phyloP scores from a whole-genome alignment of 1,140 invertebrate species.

The Melipona quadrifasciata region DNA sequence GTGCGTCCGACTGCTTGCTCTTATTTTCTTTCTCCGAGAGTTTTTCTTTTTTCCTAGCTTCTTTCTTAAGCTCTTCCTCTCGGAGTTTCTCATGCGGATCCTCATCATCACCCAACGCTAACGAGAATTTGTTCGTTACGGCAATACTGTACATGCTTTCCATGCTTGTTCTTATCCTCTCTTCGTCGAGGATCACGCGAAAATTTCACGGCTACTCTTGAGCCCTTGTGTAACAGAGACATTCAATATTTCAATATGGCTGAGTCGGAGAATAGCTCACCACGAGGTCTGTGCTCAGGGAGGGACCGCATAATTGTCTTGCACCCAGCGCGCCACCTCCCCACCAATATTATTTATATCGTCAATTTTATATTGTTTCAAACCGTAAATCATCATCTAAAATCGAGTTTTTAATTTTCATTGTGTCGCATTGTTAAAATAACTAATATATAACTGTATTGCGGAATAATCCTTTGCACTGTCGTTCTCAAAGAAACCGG shows the following conservation, averaged over 20 bases:
- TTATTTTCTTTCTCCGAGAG: constrained; percentile 94
- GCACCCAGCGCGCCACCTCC: constrained; percentile 58
- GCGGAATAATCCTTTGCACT: not conserved
- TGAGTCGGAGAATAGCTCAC: constrained; percentile 74
- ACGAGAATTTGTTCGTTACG: constrained; percentile 94
- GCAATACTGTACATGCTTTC: constrained; percentile 96
- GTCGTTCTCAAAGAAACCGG: constrained; percentile 48
- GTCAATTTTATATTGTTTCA: constrained; percentile 17
- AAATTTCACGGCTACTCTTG: constrained; percentile 81
- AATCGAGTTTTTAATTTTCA: constrained; percentile 55
- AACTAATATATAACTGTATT: not conserved
- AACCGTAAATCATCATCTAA: not conserved
- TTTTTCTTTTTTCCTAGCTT: constrained; percentile 91
- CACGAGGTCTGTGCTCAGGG: constrained; percentile 78
- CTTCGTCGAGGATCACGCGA: constrained; percentile 78
- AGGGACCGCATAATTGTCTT: constrained; percentile 60
- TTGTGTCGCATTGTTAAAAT: not conserved
- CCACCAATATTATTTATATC: constrained; percentile 41
- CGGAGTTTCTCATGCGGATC: constrained; percentile 94
- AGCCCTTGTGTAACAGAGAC: constrained; percentile 81
- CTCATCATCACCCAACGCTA: constrained; percentile 90
- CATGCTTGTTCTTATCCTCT: constrained; percentile 84
- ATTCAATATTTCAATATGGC: constrained; percentile 82
- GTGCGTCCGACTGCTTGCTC: constrained; percentile 84
- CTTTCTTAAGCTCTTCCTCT: constrained; percentile 89